These are phyloP conservation scores for Unio delphinus DNA, from an alignment of 2,888 invertebrate species.

Conservation along the genomic window DNA sequence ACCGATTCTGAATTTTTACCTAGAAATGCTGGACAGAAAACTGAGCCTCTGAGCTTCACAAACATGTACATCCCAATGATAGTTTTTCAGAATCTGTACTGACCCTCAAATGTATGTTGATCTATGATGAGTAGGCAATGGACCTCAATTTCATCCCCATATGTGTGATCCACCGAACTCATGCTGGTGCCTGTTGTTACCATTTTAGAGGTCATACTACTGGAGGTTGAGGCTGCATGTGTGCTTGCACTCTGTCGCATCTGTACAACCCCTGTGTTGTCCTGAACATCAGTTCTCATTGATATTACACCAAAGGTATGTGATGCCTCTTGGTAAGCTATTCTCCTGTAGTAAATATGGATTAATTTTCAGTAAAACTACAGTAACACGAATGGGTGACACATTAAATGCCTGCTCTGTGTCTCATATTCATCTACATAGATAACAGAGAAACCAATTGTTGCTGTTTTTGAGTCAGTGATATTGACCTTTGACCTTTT, in stretches of 20 bases:
- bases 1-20: not conserved
- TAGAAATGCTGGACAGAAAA: not conserved
- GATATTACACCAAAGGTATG: conserved; percentile 95
- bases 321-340: conserved; percentile 87
- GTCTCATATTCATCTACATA: too few species aligned
- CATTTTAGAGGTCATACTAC: conserved; percentile 69
- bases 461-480: too few species aligned
- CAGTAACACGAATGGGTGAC: too few species aligned
- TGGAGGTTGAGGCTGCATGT: conserved; percentile 78
- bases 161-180: conserved; percentile 72
- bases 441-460: too few species aligned
- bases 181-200: conserved; percentile 71
- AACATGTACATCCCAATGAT: not conserved
- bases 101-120: conserved; percentile 93
- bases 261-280: conserved; percentile 80
- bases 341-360: conserved; percentile 76
- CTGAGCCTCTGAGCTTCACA: not conserved
- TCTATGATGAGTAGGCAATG: conserved; percentile 90
- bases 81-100: not conserved
- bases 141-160: conserved; percentile 89
- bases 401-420: too few species aligned
- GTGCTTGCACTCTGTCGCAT: conserved; percentile 84
- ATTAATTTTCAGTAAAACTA: too few species aligned
- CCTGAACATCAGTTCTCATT: conserved; percentile 87
- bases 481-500: too few species aligned